These are phyloP conservation scores for Drosophila oshimai DNA, from an alignment of 1,140 invertebrate genomes.

Conservation along the genomic window DNA sequence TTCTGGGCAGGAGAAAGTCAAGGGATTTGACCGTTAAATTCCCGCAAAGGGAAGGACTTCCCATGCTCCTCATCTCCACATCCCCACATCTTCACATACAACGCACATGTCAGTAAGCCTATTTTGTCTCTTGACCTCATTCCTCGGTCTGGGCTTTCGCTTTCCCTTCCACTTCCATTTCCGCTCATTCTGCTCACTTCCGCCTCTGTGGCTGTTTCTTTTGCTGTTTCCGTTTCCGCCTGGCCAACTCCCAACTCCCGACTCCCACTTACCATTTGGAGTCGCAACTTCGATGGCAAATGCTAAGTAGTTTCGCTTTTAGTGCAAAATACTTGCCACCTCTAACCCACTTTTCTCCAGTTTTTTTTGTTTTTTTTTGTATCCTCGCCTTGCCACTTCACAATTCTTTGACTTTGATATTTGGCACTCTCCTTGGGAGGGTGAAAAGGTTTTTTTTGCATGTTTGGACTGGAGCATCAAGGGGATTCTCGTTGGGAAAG, in stretches of 20 bases:
- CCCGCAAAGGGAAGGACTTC: slow-evolving; percentile 18
- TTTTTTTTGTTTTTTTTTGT: slow-evolving; percentile 21
- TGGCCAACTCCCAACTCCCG: slow-evolving; percentile 14
- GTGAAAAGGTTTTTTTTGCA: slow-evolving; percentile 16
- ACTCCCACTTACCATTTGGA: not conserved
- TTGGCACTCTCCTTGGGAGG: slow-evolving; percentile 40
- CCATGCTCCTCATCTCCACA: slow-evolving; percentile 12
- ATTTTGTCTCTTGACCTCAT: slow-evolving; percentile 69
- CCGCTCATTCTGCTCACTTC: not conserved
- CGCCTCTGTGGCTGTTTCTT: slow-evolving; percentile 5
- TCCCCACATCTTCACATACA: not conserved
- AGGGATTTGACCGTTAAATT: slow-evolving; percentile 74
- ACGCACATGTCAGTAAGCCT: slow-evolving; percentile 64
- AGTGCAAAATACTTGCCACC: slow-evolving; percentile 64
- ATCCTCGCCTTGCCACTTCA: slow-evolving; percentile 20
- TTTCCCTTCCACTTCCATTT: slow-evolving; percentile 1
- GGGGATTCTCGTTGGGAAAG: slow-evolving; percentile 20
- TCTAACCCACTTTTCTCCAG: not conserved
- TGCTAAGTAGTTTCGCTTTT: slow-evolving; percentile 79
- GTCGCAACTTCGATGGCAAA: slow-evolving; percentile 39
- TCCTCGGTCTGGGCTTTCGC: slow-evolving; percentile 45
- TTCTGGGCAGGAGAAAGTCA: slow-evolving; percentile 57
- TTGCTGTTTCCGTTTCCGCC: slow-evolving; percentile 47
- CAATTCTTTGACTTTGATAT: slow-evolving; percentile 64
- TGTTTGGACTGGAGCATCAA: slow-evolving; percentile 2